Conservation (phyloP, 1,140 invertebrate genomes). For the Aphidius ervi region DNA sequence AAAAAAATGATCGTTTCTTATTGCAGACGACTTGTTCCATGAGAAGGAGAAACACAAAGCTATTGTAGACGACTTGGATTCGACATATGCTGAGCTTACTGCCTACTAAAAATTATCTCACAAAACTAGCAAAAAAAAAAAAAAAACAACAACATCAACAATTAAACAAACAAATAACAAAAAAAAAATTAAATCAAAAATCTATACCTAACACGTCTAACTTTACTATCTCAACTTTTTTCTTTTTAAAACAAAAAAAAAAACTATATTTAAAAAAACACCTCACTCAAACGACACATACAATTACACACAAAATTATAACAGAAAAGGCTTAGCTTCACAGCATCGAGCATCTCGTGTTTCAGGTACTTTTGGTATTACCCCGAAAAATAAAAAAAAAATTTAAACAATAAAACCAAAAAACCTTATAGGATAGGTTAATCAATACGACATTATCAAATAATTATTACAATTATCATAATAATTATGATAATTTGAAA, state of each 20-base stretch:
- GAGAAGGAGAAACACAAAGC: constrained; percentile 96
- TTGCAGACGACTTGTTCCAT: constrained; percentile 86
- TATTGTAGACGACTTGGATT: constrained; percentile 96
- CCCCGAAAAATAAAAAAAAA: constrained; percentile 9
- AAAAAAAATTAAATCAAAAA: constrained; percentile 8
- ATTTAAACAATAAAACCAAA: not conserved
- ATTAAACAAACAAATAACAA: constrained; percentile 14
- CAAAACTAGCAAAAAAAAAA: constrained; percentile 14
- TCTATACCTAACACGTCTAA: not conserved
- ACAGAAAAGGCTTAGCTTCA: constrained; percentile 37
- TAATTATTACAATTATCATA: not conserved
- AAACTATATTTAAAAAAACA: not conserved
- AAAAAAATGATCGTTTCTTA: constrained; percentile 40
- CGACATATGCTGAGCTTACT: constrained; percentile 86
- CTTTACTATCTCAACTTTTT: constrained; percentile 5
- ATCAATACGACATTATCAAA: not conserved
- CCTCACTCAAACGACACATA: constrained; percentile 8
- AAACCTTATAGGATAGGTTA: constrained; percentile 1
- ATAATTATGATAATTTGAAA: not conserved
- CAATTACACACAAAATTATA: constrained; percentile 9
- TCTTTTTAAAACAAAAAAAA: not conserved
- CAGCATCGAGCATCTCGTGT: constrained; percentile 36
- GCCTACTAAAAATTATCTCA: constrained; percentile 64
- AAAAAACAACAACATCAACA: not conserved
- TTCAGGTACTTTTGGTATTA: constrained; percentile 43